Percentiles rank a stretch among this genome's conserved stretches.
phyloP scores from a whole-genome alignment of 1,140 invertebrate genomes.

The Philotrypesis tridentata region DNA sequence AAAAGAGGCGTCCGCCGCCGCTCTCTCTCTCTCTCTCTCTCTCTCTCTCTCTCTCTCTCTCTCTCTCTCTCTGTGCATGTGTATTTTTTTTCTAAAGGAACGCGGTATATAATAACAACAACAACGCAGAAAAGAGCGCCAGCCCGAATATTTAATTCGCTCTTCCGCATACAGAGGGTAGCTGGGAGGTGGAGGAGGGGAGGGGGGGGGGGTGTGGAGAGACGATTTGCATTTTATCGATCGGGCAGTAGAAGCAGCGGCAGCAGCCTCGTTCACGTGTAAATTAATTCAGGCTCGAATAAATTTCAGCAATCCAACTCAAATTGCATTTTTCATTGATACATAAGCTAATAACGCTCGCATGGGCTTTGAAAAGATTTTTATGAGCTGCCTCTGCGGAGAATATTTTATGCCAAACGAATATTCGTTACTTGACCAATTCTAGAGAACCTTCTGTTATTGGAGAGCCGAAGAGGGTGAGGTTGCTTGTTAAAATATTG shows the following conservation, averaged over 20 bases:
- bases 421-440: too few relatives aligned
- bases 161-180: background rate
- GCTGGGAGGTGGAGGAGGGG: too few relatives aligned
- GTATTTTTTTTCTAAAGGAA: background rate
- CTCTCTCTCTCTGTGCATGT: background rate
- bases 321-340: background rate
- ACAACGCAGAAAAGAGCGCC: background rate
- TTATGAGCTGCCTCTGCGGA: background rate
- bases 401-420: too few relatives aligned
- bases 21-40: background rate
- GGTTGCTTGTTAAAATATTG: too few relatives aligned
- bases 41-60: background rate
- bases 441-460: too few relatives aligned
- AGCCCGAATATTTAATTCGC: background rate
- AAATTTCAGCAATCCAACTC: background rate
- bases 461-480: too few relatives aligned
- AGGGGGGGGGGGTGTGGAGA: background rate
- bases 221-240: background rate
- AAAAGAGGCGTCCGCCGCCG: conserved; percentile 16
- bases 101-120: background rate
- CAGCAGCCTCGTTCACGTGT: background rate
- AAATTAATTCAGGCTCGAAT: background rate
- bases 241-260: background rate
- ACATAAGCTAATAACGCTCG: background rate
- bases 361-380: background rate